Evolutionary conservation across 2,797 vertebrate genomes (phyloP), one percentile per base, ranked within the genome.

Genomic region (Aplochiton taeniatus): DNA sequence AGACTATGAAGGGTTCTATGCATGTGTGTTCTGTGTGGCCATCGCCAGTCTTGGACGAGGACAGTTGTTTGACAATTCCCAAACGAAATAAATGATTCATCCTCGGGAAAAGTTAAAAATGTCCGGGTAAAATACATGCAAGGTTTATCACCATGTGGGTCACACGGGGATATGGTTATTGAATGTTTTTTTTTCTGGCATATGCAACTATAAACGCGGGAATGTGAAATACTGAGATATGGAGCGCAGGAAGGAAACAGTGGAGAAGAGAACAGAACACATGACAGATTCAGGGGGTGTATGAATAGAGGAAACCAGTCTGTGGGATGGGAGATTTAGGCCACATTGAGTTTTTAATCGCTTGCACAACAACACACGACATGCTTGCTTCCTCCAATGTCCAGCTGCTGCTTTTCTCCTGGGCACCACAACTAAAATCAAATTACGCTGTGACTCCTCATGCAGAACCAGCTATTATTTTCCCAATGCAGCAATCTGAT

Each of bases 371-470:
- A 85, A 79, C 81, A 81, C 84, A 82, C 73, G 61, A 44, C 61
- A 0, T 80, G 74, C 80, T 76, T 75, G 58, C 70, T 73, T 43
- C 75, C 76, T 79, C 49, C 8, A 54, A 67, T 65, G 81, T 86
- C 83, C 87, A 88, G 85, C 84, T 88, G 85, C 84, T 84, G 72
- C 75, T 66, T 71, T 69, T 80, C 78, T 85, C 82, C 69, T 63
- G 77, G 75, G 84, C 61, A 79, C 75, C 41, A 14, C 42, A 67
- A 69, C 73, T 69, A 63, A 76, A 68, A 50, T 73, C 63, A 82
- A 75, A 83, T 79, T 51, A 74, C 19, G 71, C 83, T 43, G 62
- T n/a, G 70, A 76, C 75, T 79, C 71, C 73, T 81, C 73, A 79
- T 75, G 79, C 81, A 82, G 75, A 86, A 86, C 77, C 75, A 74